Percentiles rank a stretch among this genome's conserved stretches.
Conservation (phyloP, 2,797 vertebrate genomes). For the Sternarchorhynchus goeldii region DNA sequence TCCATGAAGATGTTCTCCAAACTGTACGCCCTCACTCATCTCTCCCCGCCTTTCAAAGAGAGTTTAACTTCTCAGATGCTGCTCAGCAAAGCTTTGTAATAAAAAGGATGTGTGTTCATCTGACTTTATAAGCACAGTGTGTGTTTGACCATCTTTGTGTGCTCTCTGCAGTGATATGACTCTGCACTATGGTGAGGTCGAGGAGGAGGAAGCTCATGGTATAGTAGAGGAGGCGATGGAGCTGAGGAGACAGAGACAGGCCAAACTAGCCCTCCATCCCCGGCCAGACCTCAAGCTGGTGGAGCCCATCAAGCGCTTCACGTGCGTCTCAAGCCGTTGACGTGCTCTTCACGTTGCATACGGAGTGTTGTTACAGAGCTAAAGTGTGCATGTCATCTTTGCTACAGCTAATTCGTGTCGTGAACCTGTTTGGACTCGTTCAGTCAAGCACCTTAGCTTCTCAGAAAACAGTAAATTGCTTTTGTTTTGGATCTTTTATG, state of each 20-base stretch:
- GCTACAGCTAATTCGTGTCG: not conserved
- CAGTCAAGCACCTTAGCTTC: not conserved
- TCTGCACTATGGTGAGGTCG: slow-evolving; percentile 85
- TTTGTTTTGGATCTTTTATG: too few relatives aligned
- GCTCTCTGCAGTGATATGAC: slow-evolving; percentile 82
- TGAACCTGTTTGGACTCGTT: not conserved
- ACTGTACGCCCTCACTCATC: slow-evolving; percentile 72
- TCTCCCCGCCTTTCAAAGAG: not conserved
- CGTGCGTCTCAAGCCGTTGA: slow-evolving; percentile 73
- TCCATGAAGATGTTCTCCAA: slow-evolving; percentile 92
- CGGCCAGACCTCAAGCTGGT: slow-evolving; percentile 85
- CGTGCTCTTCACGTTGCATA: not conserved
- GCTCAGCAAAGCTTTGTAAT: not conserved
- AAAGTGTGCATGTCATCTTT: not conserved
- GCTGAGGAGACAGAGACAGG: slow-evolving; percentile 83
- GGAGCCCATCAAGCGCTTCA: slow-evolving; percentile 85
- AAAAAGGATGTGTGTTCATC: not conserved
- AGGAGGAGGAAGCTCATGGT: slow-evolving; percentile 79
- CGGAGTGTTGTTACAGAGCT: too few relatives aligned
- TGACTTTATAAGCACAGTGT: not conserved
- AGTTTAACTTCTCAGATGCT: not conserved
- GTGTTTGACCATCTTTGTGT: slow-evolving; percentile 22
- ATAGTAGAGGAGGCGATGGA: slow-evolving; percentile 89
- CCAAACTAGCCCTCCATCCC: slow-evolving; percentile 77
- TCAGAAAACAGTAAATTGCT: too few relatives aligned